Percentiles rank a stretch among this genome's conserved stretches.
Evolutionary conservation across 2,797 vertebrate species (phyloP).

Genomic region (Setipinna tenuifilis): DNA sequence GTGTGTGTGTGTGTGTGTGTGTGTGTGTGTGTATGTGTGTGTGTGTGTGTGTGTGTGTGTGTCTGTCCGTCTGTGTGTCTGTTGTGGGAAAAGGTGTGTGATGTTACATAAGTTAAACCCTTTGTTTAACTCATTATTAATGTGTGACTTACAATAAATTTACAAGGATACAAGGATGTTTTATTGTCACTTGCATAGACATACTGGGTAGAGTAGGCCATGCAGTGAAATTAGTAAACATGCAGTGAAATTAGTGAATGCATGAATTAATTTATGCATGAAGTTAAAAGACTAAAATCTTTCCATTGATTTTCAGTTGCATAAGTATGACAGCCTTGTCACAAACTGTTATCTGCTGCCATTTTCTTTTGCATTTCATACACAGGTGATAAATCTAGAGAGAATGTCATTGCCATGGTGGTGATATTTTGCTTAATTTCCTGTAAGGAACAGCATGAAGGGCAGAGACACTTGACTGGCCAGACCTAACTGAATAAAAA

Average conservation of each 20-base stretch:
- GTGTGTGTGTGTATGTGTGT: not conserved
- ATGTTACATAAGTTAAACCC: not conserved
- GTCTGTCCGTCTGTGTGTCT: not conserved
- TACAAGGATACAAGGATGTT: no score
- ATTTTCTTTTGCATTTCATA: not conserved
- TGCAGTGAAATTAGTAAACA: no score
- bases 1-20: not conserved
- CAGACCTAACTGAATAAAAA: no score
- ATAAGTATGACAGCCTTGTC: not conserved
- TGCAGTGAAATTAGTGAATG: no score
- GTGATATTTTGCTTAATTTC: not conserved
- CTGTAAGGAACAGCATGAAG: no score
- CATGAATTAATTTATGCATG: not conserved
- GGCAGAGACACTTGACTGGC: no score
- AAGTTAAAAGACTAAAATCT: not conserved
- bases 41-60: not conserved
- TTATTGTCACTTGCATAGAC: no score
- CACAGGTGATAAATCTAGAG: not conserved
- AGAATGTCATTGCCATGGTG: not conserved
- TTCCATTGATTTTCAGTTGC: constrained; percentile 14
- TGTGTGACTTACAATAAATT: no score
- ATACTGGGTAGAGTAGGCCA: no score
- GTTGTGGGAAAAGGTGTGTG: not conserved
- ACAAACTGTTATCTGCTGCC: not conserved
- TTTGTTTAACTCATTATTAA: not conserved